Evolutionary conservation across 2,888 invertebrate genomes (phyloP).

Genomic region (Maniola hyperantus): DNA sequence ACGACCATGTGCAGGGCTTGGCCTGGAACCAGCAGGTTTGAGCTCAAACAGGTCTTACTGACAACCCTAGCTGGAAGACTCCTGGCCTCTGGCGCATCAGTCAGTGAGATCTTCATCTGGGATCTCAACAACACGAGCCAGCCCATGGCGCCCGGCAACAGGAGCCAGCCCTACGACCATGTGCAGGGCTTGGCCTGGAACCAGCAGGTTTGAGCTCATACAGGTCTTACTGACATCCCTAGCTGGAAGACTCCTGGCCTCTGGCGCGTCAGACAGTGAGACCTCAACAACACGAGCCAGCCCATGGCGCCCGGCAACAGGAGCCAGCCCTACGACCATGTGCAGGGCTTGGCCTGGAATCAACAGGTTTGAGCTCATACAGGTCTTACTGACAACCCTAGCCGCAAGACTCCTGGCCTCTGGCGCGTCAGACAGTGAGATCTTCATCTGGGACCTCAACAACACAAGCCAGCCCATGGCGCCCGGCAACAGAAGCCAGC

Average conservation of each 20-base stretch:
- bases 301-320: constrained; percentile 97
- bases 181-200: constrained; percentile 97
- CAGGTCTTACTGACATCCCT: background rate
- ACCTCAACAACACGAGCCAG: constrained; percentile 92
- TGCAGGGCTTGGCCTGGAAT: constrained; percentile 96
- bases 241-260: background rate
- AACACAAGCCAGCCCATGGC: constrained; percentile 95
- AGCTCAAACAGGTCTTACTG: background rate
- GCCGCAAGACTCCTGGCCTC: background rate
- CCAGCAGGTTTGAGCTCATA: constrained; percentile 84
- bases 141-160: constrained; percentile 96
- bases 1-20: constrained; percentile 94
- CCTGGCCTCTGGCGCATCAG: constrained; percentile 94
- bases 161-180: constrained; percentile 94
- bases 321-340: constrained; percentile 94
- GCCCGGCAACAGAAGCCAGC: constrained; percentile 94
- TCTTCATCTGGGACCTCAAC: constrained; percentile 98
- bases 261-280: too few relatives aligned
- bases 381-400: background rate
- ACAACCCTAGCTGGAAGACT: constrained; percentile 80
- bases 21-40: constrained; percentile 95
- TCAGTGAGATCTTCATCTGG: constrained; percentile 98
- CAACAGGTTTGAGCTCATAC: constrained; percentile 84
- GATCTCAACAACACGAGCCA: constrained; percentile 94
- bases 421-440: too few relatives aligned